Evolutionary conservation across 2,797 vertebrate species (phyloP).

Genomic region (Enteromius unitaeniatus): DNA sequence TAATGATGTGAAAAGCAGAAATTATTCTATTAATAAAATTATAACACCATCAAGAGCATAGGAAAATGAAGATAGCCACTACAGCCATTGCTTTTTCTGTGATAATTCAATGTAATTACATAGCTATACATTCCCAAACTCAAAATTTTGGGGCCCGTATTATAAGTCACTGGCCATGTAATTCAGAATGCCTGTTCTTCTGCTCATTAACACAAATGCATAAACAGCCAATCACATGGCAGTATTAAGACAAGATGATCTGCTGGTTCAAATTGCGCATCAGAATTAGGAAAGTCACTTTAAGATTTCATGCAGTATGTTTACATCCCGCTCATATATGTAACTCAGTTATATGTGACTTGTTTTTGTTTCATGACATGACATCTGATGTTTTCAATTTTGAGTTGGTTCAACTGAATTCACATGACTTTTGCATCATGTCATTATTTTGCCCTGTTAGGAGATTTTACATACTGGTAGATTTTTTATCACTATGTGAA

Average conservation of each 20-base stretch:
- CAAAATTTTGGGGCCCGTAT: too few species aligned
- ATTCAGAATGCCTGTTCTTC: too few species aligned
- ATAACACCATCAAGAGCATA: background rate
- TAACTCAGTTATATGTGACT: background rate
- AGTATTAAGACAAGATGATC: background rate
- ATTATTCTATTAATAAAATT: background rate
- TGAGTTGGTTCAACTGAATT: background rate
- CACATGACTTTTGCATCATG: background rate
- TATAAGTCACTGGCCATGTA: background rate
- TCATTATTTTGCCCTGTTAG: background rate
- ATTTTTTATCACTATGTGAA: background rate
- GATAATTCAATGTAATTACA: background rate
- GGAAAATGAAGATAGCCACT: background rate
- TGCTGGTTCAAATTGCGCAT: background rate
- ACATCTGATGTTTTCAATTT: background rate
- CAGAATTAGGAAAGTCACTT: background rate
- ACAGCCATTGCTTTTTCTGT: background rate
- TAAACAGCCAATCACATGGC: too few species aligned
- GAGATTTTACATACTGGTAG: background rate
- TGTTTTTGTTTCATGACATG: background rate
- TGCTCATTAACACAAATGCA: too few species aligned
- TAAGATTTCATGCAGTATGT: background rate
- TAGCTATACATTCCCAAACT: too few species aligned
- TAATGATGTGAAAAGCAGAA: background rate
- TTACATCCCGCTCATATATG: too few species aligned